Evolutionary conservation across 1,140 invertebrate species (phyloP).

Genomic region (Acromyrmex heyeri): DNA sequence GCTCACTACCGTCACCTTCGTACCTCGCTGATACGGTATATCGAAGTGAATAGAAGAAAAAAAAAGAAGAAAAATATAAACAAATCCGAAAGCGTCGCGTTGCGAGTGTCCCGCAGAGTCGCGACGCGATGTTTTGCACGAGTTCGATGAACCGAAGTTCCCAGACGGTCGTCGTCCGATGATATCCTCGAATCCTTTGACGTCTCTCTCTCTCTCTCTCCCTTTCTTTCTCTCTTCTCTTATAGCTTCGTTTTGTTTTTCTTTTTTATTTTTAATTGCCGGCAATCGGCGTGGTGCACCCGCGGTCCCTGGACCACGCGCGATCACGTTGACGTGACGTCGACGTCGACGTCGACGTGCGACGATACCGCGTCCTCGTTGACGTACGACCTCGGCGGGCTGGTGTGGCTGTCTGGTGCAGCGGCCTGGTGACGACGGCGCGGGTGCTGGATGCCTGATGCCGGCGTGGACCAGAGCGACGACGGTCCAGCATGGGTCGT

Average conservation of each 20-base stretch:
- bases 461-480: conserved; percentile 84
- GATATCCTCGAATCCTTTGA: conserved; percentile 42
- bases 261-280: conserved; percentile 37
- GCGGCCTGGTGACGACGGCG: conserved; percentile 64
- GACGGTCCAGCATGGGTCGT: conserved; percentile 86
- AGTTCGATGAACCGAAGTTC: conserved; percentile 52
- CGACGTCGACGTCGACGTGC: neutral
- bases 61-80: conserved; percentile 33
- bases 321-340: conserved; percentile 23
- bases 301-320: conserved; percentile 52
- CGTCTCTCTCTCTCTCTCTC: neutral
- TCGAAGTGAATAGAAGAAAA: neutral
- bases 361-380: conserved; percentile 50
- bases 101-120: conserved; percentile 27
- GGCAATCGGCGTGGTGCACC: conserved; percentile 27
- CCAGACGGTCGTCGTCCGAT: conserved; percentile 27
- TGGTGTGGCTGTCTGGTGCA: conserved; percentile 56
- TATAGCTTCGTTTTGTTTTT: neutral
- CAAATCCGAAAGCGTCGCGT: conserved; percentile 47
- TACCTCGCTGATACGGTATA: neutral
- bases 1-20: conserved; percentile 24
- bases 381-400: conserved; percentile 27
- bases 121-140: conserved; percentile 38
- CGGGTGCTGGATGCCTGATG: conserved; percentile 75
- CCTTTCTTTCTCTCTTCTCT: neutral